Percentiles rank a stretch among this genome's conserved stretches.
Evolutionary conservation across 2,797 vertebrate genomes (phyloP).

Genomic region (Ptychobarbus kaznakovi): DNA sequence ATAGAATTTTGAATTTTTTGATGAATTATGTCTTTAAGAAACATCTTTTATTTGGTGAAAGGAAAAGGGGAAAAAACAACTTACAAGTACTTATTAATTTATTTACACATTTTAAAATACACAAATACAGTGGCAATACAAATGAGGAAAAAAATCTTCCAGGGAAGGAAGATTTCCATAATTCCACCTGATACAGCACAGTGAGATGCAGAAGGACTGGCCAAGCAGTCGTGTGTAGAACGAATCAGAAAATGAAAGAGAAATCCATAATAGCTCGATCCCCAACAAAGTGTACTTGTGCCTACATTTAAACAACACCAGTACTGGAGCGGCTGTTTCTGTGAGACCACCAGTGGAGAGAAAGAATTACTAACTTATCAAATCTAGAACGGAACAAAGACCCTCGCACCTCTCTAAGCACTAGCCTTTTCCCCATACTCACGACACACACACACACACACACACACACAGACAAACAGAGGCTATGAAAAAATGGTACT

Average conservation of each 20-base stretch:
- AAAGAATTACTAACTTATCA: conserved; percentile 56
- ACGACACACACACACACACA: conserved; percentile 28
- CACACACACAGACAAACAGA: conserved; percentile 47
- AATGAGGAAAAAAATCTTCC: conserved; percentile 76
- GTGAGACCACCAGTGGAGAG: conserved; percentile 69
- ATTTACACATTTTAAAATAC: conserved; percentile 96
- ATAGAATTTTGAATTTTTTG: background rate
- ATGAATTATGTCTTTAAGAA: background rate
- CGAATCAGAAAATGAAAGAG: conserved; percentile 56
- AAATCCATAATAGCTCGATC: conserved; percentile 41
- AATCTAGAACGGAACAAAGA: conserved; percentile 64
- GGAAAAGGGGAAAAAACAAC: conserved; percentile 18
- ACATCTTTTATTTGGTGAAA: background rate
- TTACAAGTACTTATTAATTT: conserved; percentile 92
- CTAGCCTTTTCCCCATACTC: conserved; percentile 53
- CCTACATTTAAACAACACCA: conserved; percentile 48
- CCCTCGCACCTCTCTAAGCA: conserved; percentile 63
- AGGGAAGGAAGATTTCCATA: conserved; percentile 67
- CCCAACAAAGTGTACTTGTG: conserved; percentile 65
- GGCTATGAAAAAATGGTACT: conserved; percentile 58
- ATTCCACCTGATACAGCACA: conserved; percentile 71
- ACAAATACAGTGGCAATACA: conserved; percentile 91
- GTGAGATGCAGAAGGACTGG: conserved; percentile 61
- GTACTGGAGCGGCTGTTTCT: conserved; percentile 41
- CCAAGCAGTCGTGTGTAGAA: conserved; percentile 57